Base-by-base conservation (phyloP, 2,888 invertebrate species). In the Noctua janthe region DNA sequence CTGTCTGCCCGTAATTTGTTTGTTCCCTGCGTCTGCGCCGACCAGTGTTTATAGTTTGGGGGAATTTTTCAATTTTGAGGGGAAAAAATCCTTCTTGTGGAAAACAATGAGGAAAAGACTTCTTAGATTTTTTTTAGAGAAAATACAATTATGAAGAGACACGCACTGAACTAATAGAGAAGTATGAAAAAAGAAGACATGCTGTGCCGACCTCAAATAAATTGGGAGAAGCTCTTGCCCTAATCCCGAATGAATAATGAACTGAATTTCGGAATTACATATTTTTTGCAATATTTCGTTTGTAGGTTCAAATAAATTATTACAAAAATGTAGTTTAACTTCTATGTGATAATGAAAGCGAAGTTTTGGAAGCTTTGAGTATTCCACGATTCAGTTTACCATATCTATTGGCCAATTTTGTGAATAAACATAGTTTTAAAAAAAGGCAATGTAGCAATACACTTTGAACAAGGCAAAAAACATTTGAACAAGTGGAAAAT, bases 1-100 rank as follows among this genome's bases (percentile, higher is more conserved):
- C 67, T 81, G 76, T 83, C 83, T 72, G 17, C 72, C 70, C 69
- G 80, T 83, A 80, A 90, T 87, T 88, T 86, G 79, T 89, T 88
- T 85, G 88, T 81, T 80, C 70, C 82, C 51, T 70, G 79, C 80
- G 73, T 74, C 73, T 39, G 78, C 80, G 76, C 80, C 72, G 79
- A 80, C 77, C 76, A 47, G 47, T 69, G 47, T 69, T 47, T n/a
- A 15, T 29, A 29, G 69, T 29, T 29, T n/a, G 4, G 10, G 4
- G 20, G 20, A 17, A 4, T 35, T 35, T 20, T 35, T 20, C 35
- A 4, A 39, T 66, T 66, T 66, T 20, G 20, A 1, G 66, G 20
- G 20, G 39, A 20, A 11, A 35, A 39, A 10, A 39, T 20, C 10
- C 4, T 35, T 62, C 3, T 62, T 62, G 7, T 29, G 62, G 29